Evolutionary conservation across 2,113 vertebrate species (phyloP).

Genomic region (Himantopus leucocephalus): DNA sequence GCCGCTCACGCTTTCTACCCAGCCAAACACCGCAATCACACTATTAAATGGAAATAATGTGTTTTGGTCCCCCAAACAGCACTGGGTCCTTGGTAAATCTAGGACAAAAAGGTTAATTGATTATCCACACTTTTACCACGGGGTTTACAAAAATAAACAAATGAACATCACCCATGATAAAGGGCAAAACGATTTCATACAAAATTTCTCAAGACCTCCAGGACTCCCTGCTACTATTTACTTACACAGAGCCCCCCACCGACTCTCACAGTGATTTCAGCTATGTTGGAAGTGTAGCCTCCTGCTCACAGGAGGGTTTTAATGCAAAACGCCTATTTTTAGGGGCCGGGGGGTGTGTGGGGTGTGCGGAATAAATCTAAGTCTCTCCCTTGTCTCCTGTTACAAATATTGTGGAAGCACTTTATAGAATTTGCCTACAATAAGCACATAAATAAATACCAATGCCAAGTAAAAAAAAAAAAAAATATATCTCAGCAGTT

Average conservation of each 20-base stretch:
- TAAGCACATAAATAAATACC: conserved; percentile 10
- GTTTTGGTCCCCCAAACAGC: background rate
- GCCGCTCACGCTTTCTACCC: background rate
- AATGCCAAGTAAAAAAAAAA: background rate
- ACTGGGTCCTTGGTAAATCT: background rate
- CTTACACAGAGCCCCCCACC: background rate
- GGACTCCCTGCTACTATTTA: background rate
- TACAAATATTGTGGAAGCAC: background rate
- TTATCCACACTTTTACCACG: background rate
- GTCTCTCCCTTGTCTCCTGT: background rate
- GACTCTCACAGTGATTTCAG: background rate
- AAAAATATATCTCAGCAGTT: background rate
- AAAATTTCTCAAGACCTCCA: background rate
- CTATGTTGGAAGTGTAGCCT: background rate
- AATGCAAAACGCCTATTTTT: background rate
- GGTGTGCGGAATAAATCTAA: background rate
- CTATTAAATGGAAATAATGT: background rate
- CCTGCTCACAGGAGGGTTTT: background rate
- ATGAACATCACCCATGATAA: background rate
- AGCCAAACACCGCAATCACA: background rate
- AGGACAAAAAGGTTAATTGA: background rate
- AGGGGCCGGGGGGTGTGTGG: no score
- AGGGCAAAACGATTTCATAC: background rate
- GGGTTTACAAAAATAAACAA: background rate
- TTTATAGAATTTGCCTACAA: background rate